A percentile compares a stretch with the other conserved stretches of the same genome.
phyloP scores from a whole-genome alignment of 2,113 vertebrate genomes.

The Rhegmatorhina hoffmannsi region DNA sequence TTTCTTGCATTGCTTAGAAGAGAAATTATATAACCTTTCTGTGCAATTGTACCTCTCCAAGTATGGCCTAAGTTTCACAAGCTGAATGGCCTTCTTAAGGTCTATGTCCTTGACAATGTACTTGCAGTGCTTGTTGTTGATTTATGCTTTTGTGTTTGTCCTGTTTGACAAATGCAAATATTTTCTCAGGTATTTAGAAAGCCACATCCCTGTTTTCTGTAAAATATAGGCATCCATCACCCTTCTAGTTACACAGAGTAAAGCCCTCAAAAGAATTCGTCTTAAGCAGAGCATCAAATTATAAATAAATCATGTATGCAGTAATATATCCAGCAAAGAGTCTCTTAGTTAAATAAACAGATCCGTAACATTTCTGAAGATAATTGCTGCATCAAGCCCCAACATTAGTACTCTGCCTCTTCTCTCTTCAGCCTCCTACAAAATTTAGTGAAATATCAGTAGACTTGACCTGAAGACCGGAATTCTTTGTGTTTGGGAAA shows the following conservation, averaged over 20 bases:
- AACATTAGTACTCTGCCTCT: not conserved
- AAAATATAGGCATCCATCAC: not conserved
- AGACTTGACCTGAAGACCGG: not conserved
- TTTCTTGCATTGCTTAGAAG: not conserved
- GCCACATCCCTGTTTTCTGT: not conserved
- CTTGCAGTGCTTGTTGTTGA: slow-evolving; percentile 1
- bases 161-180: slow-evolving; percentile 8
- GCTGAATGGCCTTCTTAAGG: not conserved
- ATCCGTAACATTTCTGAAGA: not conserved
- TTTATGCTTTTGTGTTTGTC: not conserved
- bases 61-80: not conserved
- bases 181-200: slow-evolving; percentile 35
- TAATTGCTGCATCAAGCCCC: not conserved
- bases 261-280: not conserved
- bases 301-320: not conserved
- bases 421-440: not conserved
- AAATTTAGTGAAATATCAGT: not conserved
- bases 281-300: not conserved
- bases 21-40: not conserved
- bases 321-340: not conserved
- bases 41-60: not conserved
- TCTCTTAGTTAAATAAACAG: not conserved
- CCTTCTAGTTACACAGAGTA: not conserved
- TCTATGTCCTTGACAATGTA: not conserved
- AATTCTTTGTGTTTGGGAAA: not conserved